Evolutionary conservation across 2,113 vertebrate species (phyloP).

Genomic region (Oreochromis spilurus): DNA sequence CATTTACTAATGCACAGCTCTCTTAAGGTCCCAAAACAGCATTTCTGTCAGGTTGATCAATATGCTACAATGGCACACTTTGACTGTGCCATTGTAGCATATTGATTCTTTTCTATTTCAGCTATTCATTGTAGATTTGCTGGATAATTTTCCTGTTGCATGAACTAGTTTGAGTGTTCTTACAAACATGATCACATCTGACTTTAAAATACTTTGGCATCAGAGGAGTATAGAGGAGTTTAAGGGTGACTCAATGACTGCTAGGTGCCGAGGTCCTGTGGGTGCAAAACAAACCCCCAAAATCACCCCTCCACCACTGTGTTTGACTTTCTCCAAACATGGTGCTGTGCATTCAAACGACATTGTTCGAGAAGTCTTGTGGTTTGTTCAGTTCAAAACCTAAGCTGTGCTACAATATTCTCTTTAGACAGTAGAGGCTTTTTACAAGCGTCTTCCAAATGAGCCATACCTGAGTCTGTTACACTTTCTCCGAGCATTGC

Average conservation of each 20-base stretch:
- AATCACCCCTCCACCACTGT: background rate
- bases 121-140: background rate
- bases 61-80: too few relatives aligned
- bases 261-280: background rate
- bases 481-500: background rate
- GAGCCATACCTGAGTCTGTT: background rate
- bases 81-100: background rate
- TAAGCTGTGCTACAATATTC: background rate
- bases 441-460: background rate
- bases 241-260: background rate
- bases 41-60: background rate
- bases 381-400: background rate
- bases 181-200: background rate
- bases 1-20: background rate
- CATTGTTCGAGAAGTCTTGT: background rate
- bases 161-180: background rate
- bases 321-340: background rate
- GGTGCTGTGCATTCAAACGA: background rate
- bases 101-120: background rate
- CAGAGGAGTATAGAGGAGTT: background rate
- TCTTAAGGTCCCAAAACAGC: background rate
- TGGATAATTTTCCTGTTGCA: background rate
- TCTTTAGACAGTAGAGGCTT: background rate
- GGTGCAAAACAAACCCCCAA: background rate
- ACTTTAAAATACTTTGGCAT: background rate